A percentile compares a stretch with the other conserved stretches of the same genome.
These are phyloP conservation scores for Ptychoptera albimana DNA, from an alignment of 2,888 invertebrate genomes.

Conservation along the genomic window DNA sequence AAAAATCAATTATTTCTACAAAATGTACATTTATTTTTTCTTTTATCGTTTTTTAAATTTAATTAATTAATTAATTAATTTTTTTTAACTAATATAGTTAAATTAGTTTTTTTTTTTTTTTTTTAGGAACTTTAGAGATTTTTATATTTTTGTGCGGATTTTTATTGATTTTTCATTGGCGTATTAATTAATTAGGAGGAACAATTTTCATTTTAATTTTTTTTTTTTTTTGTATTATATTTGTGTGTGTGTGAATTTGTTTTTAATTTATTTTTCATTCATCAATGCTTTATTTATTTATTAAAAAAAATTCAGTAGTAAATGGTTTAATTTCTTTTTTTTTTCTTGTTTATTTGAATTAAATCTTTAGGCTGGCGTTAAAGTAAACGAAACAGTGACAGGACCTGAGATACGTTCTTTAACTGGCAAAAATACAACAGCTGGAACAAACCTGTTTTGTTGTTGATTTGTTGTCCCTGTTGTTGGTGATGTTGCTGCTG, in stretches of 20 bases:
- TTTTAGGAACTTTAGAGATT: background rate
- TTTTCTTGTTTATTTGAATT: too few relatives aligned
- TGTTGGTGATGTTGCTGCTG: conserved; percentile 1
- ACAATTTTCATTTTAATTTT: background rate
- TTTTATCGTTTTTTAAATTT: too few relatives aligned
- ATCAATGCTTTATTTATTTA: background rate
- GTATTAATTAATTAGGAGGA: conserved; percentile 1
- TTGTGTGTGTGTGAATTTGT: background rate
- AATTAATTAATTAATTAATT: too few relatives aligned
- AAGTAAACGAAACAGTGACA: conserved; percentile 79
- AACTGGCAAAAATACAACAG: conserved; percentile 88
- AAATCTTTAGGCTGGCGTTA: conserved; percentile 80
- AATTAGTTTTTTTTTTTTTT: conserved; percentile 1
- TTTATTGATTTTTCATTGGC: background rate
- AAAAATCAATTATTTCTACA: background rate
- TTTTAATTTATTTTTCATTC: background rate
- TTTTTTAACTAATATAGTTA: background rate
- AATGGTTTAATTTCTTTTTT: background rate
- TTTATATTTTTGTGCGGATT: background rate
- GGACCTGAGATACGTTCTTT: conserved; percentile 71
- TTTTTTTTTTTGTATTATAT: background rate
- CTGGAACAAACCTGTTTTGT: conserved; percentile 58
- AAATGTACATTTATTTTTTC: background rate
- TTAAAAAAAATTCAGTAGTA: background rate
- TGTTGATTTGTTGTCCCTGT: conserved; percentile 8